Evolutionary conservation across 1,140 invertebrate genomes (phyloP).

Genomic region (Drosophila novamexicana): DNA sequence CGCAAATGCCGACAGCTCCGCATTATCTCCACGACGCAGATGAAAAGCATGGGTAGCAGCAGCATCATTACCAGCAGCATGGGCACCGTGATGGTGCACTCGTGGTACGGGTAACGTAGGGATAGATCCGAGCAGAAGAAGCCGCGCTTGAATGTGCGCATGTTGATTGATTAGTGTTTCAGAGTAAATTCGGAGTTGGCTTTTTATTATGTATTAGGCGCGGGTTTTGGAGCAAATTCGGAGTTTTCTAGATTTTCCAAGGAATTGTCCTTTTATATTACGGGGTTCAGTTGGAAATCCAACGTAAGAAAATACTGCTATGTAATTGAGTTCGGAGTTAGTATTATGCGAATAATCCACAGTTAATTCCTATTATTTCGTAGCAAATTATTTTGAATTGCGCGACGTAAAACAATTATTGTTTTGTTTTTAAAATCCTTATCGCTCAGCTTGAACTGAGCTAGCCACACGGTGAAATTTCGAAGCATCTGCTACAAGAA

Average conservation of each 20-base stretch:
- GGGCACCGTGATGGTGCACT: constrained; percentile 78
- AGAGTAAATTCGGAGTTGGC: too few species aligned
- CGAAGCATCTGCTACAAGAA: background rate
- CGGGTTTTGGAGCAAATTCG: too few species aligned
- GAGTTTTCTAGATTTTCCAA: too few species aligned
- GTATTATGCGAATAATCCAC: too few species aligned
- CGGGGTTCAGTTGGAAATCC: too few species aligned
- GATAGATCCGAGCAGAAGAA: constrained; percentile 77
- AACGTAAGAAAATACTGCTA: too few species aligned
- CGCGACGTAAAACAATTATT: background rate
- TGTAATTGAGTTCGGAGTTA: background rate
- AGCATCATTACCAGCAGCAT: constrained; percentile 78
- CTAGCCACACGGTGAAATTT: background rate
- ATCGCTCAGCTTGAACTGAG: constrained; percentile 22
- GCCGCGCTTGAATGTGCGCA: constrained; percentile 76
- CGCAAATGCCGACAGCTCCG: constrained; percentile 72
- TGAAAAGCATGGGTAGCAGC: constrained; percentile 76
- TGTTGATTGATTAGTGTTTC: constrained; percentile 16
- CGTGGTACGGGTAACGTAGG: constrained; percentile 73
- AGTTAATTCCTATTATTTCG: too few species aligned
- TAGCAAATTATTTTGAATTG: too few species aligned
- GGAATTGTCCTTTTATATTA: too few species aligned
- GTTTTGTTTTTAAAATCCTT: constrained; percentile 12
- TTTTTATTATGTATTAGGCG: too few species aligned
- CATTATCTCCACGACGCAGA: constrained; percentile 78